phyloP scores from a whole-genome alignment of 2,113 vertebrate genomes.

The Cathartes aura region DNA sequence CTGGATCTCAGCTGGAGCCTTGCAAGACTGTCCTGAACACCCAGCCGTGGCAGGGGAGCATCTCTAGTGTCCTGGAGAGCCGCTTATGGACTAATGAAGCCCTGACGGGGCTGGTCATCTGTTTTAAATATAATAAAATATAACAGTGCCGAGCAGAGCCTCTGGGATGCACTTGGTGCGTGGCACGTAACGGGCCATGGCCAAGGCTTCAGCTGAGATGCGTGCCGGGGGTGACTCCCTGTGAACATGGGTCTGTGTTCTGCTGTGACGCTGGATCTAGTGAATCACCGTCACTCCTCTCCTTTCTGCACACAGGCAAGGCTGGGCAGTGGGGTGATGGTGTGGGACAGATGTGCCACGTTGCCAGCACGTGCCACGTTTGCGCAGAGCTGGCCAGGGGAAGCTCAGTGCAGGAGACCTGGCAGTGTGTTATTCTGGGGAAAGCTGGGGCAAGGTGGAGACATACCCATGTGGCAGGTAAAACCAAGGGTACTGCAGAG shows the following conservation, averaged over 20 bases:
- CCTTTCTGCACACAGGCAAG: background rate
- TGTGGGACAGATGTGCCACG: background rate
- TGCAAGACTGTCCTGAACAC: background rate
- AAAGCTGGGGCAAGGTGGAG: background rate
- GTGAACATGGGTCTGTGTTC: background rate
- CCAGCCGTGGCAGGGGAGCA: background rate
- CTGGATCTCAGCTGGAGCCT: background rate
- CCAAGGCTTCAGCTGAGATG: background rate
- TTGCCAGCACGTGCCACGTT: fast-evolving
- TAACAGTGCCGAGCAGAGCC: background rate
- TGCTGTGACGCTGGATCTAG: background rate
- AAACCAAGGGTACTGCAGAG: background rate
- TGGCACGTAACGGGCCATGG: background rate
- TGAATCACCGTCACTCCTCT: background rate
- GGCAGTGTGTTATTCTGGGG: background rate
- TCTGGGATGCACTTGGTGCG: background rate
- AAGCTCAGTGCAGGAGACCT: background rate
- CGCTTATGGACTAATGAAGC: background rate
- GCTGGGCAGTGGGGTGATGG: background rate
- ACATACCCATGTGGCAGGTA: background rate
- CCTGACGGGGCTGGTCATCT: background rate
- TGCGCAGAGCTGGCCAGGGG: background rate
- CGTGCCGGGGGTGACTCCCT: background rate
- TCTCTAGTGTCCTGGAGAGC: background rate
- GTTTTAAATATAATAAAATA: background rate